Conservation (phyloP, 2,797 vertebrate genomes). For the Malurus leucopterus region DNA sequence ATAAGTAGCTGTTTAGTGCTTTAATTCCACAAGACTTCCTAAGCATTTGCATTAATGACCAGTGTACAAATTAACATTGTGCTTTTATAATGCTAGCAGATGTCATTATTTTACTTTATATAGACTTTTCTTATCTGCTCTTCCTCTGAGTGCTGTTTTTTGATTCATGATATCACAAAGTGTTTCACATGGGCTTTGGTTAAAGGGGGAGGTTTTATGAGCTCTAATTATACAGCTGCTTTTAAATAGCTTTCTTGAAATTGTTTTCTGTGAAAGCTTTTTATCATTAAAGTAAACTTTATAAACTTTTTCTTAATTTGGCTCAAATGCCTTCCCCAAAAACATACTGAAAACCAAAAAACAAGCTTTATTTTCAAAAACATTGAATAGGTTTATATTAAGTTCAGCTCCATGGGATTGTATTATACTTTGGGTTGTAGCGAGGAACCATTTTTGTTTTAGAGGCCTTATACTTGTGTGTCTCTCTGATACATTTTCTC, state of each 20-base stretch:
- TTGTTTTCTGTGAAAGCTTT: not conserved
- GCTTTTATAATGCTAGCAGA: not conserved
- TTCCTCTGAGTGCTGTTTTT: not conserved
- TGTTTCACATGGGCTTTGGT: not conserved
- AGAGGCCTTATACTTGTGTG: not conserved
- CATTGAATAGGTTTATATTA: not conserved
- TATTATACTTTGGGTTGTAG: not conserved
- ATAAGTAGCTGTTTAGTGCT: not conserved
- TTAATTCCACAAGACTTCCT: not conserved
- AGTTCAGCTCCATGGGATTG: not conserved
- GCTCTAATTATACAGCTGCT: not conserved
- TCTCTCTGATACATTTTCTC: not conserved
- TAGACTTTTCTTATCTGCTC: not conserved
- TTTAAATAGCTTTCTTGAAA: not conserved
- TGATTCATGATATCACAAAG: not conserved
- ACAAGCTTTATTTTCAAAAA: not conserved
- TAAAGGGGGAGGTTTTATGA: not conserved
- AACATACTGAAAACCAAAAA: not conserved
- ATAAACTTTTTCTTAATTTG: not conserved
- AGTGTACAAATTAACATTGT: not conserved
- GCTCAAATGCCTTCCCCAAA: not conserved
- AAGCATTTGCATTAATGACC: not conserved
- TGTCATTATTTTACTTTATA: not conserved
- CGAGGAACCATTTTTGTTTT: not conserved
- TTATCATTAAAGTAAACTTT: not conserved